Evolutionary conservation across 2,888 invertebrate species (phyloP).

Genomic region (Melikaiella ostensackeni): DNA sequence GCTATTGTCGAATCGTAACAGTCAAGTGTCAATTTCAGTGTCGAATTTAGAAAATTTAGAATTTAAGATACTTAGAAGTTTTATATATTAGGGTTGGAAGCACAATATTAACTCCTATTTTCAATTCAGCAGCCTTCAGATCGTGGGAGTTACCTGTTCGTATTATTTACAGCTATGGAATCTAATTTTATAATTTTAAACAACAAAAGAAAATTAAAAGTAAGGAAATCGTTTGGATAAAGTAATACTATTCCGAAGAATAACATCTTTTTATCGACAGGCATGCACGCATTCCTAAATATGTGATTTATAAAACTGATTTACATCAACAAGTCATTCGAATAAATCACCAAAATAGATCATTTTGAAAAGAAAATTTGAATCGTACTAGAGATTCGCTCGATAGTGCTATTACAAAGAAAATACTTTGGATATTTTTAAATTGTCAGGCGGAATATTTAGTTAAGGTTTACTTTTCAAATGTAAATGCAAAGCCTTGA

Average conservation of each 20-base stretch:
- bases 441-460: not conserved
- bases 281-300: not conserved
- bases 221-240: not conserved
- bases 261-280: not conserved
- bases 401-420: not conserved
- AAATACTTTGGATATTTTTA: not conserved
- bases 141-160: slow-evolving; percentile 43
- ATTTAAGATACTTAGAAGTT: not conserved
- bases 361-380: not conserved
- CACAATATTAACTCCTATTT: slow-evolving; percentile 5
- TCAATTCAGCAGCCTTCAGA: slow-evolving; percentile 12
- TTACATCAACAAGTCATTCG: not conserved
- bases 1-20: slow-evolving; percentile 35
- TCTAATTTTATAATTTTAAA: slow-evolving; percentile 2
- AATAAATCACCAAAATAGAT: not conserved
- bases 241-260: not conserved
- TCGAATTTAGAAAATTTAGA: slow-evolving; percentile 12
- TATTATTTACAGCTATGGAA: slow-evolving; percentile 39
- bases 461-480: not conserved
- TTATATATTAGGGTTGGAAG: not conserved
- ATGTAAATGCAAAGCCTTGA: not conserved
- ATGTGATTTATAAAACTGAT: not conserved
- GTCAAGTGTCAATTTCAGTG: not conserved
- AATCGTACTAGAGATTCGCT: not conserved
- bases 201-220: not conserved